phyloP scores from a whole-genome alignment of 2,888 invertebrate genomes.

The Ormia ochracea region DNA sequence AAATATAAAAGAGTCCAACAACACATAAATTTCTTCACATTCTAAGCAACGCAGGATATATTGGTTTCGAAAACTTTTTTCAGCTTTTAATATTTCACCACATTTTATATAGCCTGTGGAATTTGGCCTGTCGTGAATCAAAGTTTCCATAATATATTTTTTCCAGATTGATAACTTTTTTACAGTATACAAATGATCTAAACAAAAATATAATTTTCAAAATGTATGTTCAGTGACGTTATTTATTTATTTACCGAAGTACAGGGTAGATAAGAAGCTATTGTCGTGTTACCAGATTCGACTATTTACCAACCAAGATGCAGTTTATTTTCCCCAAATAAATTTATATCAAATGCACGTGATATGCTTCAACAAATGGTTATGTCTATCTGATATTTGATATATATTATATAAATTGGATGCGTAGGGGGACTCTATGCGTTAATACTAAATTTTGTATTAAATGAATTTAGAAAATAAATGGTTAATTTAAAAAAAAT shows the following conservation, averaged over 20 bases:
- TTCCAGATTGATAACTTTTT: not conserved
- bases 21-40: conserved; percentile 43
- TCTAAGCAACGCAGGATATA: conserved; percentile 34
- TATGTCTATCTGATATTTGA: no score
- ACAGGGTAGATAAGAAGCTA: no score
- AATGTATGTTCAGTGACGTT: conserved; percentile 21
- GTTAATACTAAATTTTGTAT: no score
- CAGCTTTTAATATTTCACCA: conserved; percentile 41
- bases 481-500: no score
- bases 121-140: conserved; percentile 3
- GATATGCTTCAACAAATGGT: no score
- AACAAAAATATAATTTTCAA: conserved; percentile 1
- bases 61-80: conserved; percentile 26
- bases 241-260: not conserved
- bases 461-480: no score
- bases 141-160: conserved; percentile 9
- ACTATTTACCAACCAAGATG: no score
- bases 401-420: no score
- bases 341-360: no score
- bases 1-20: conserved; percentile 46
- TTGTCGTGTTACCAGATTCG: no score
- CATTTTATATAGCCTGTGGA: conserved; percentile 38
- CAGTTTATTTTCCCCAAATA: no score
- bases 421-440: no score
- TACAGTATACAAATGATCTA: not conserved